Percentiles rank a stretch among this genome's conserved stretches.
These are phyloP conservation scores for Crambe crambe DNA, from an alignment of 37 sponge, comb jelly and placozoan genomes.

Conservation along the genomic window DNA sequence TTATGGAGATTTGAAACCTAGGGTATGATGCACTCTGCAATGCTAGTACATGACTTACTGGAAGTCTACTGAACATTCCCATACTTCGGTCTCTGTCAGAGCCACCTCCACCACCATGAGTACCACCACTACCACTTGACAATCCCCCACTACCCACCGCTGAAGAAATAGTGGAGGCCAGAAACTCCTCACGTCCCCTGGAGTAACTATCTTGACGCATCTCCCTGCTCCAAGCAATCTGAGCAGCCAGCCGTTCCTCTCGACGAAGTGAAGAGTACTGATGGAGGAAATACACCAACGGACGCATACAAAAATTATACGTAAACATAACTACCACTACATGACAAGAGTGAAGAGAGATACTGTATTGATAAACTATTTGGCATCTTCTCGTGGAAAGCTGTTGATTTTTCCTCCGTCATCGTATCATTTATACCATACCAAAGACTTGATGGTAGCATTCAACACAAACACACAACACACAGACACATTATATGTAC, in stretches of 20 bases:
- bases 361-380: too few relatives aligned
- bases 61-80: not conserved
- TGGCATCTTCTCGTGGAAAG: too few relatives aligned
- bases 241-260: constrained; percentile 59
- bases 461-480: too few relatives aligned
- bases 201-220: constrained; percentile 43
- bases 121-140: not conserved
- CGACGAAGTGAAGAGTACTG: constrained; percentile 27
- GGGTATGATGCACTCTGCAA: too few relatives aligned
- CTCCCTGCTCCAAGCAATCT: constrained; percentile 53
- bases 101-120: not conserved
- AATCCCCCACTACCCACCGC: constrained; percentile 22
- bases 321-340: too few relatives aligned
- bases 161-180: constrained; percentile 59
- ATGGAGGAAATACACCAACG: not conserved
- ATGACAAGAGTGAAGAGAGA: too few relatives aligned
- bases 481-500: too few relatives aligned
- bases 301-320: not conserved
- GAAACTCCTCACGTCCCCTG: constrained; percentile 49
- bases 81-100: not conserved
- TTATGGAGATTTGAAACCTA: too few relatives aligned
- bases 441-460: too few relatives aligned
- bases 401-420: too few relatives aligned
- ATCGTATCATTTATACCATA: too few relatives aligned
- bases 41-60: not conserved